Base-by-base conservation (phyloP, 1,140 invertebrate genomes). In the Drosophila chauvacae region DNA sequence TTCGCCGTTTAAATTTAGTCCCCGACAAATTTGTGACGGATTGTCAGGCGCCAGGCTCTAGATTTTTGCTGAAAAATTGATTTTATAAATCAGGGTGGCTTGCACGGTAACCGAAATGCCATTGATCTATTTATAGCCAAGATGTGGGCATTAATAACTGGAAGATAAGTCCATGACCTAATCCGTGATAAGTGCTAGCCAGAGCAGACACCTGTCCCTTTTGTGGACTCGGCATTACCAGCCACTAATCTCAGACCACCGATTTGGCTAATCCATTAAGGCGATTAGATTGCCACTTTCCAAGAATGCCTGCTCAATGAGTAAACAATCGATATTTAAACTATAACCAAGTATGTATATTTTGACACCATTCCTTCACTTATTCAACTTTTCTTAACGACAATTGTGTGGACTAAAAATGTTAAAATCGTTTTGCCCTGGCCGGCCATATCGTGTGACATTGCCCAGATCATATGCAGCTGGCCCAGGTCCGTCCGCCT, bases 1-100 rank as follows among this genome's bases (percentile, higher is more conserved):
- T 78, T 44, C 35, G 47, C 84, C 7, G 72, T 90, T 90, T 90
- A 88, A 88, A 84, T 90, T 84, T 88, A 88, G 85, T 73, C 65
- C 50, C 50, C 45, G 7, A 51, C 39, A 69, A 75, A 57, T 69
- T 59, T 50, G 48, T 77, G 74, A 60, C 42, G 48, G 41, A 77
- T 77, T 77, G 57, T 37, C 26, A 23, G 20, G 50, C 14, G 16
- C 26, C 51, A 13, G 14, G 18, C 3, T 23, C 28, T 7, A 30
- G 14, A 2, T n/a, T 48, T 28, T 57, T 39, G 13, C 14, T 39
- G 41, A 33, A 77, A 77, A 77, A 77, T 77, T 69, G 73, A 77
- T 77, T 77, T 77, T 68, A n/a, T 45, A 4, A n/a, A 30, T 4
- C 7, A 10, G 39, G 13, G 9, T 30, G 7, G 11, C 2, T 26